Conservation (phyloP, 1,140 invertebrate species). For the Pentalonia nigronervosa region DNA sequence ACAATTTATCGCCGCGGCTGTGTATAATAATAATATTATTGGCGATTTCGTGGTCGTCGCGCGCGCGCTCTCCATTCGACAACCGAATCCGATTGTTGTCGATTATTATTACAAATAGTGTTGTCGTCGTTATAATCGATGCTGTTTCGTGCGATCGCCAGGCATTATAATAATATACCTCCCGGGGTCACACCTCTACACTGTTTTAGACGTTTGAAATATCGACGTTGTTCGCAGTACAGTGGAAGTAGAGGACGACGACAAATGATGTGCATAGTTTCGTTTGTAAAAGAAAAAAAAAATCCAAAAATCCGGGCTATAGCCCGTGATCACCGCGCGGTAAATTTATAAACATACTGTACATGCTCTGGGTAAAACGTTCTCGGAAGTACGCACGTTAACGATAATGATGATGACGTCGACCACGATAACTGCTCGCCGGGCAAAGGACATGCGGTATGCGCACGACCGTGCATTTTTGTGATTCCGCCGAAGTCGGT, state of each 20-base stretch:
- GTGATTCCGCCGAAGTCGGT: constrained; percentile 41
- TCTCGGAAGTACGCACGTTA: not conserved
- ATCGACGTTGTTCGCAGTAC: not conserved
- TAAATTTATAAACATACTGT: not conserved
- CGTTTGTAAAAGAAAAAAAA: not conserved
- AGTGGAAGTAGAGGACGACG: not conserved
- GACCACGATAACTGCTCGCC: not conserved
- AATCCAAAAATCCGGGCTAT: not conserved
- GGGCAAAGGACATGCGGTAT: not conserved
- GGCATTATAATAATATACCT: not conserved
- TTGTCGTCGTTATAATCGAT: not conserved
- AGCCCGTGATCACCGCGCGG: not conserved
- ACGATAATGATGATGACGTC: not conserved
- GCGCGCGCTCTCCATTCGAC: not conserved
- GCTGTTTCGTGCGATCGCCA: not conserved
- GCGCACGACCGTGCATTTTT: not conserved
- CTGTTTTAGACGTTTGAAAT: not conserved
- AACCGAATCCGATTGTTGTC: constrained; percentile 33
- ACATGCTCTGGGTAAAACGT: not conserved
- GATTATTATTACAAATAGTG: not conserved
- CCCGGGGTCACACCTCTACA: not conserved
- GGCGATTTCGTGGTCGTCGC: not conserved
- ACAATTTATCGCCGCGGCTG: not conserved
- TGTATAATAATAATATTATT: not conserved
- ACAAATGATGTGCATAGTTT: not conserved